A percentile compares a stretch with the other conserved stretches of the same genome.
phyloP scores from a whole-genome alignment of 2,797 vertebrate species.

The Lagocephalus sceleratus region DNA sequence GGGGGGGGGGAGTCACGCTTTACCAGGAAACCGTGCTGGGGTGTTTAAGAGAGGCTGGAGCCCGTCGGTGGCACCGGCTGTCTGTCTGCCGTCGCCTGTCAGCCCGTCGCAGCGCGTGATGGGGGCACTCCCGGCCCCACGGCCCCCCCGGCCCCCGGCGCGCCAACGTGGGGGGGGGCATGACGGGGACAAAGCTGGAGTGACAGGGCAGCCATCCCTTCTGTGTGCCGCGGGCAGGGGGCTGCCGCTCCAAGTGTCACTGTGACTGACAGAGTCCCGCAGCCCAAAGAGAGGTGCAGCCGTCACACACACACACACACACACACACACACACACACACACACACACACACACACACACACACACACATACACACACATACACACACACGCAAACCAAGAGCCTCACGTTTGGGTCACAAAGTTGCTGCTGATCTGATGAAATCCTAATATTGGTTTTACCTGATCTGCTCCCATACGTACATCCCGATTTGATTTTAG shows the following conservation, averaged over 20 bases:
- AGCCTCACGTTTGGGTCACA: no score
- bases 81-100: slow-evolving; percentile 60
- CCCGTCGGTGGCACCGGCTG: not conserved
- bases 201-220: slow-evolving; percentile 57
- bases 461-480: slow-evolving; percentile 24
- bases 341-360: slow-evolving; percentile 9
- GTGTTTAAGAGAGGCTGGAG: slow-evolving; percentile 26
- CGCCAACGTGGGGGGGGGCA: slow-evolving; percentile 44
- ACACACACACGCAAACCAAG: no score
- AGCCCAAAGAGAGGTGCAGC: slow-evolving; percentile 43
- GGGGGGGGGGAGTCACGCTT: slow-evolving; percentile 2
- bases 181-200: slow-evolving; percentile 56
- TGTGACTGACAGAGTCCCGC: slow-evolving; percentile 62
- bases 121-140: not conserved
- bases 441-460: slow-evolving; percentile 34
- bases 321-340: not conserved
- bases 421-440: slow-evolving; percentile 8
- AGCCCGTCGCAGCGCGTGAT: slow-evolving; percentile 50
- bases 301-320: slow-evolving; percentile 13
- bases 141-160: slow-evolving; percentile 19
- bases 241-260: slow-evolving; percentile 57
- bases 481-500: slow-evolving; percentile 28
- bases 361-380: not conserved
- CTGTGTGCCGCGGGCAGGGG: slow-evolving; percentile 42
- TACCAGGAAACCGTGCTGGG: slow-evolving; percentile 12